Conservation (phyloP, 2,113 vertebrate genomes). For the Recurvirostra avosetta region DNA sequence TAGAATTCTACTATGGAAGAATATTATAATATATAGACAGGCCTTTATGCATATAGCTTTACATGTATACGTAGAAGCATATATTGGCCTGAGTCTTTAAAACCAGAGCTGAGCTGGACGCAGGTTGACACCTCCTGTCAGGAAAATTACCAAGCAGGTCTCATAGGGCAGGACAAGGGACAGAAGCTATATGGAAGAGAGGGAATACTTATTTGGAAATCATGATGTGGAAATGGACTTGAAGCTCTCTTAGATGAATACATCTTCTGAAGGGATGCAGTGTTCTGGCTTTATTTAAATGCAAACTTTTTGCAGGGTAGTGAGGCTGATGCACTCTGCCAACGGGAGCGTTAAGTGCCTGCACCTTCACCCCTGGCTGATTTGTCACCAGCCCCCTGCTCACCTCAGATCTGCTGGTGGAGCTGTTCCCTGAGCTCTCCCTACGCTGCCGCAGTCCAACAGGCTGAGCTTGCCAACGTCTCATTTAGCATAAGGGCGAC, state of each 20-base stretch:
- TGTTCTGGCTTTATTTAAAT: background rate
- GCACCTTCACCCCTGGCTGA: background rate
- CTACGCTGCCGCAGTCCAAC: background rate
- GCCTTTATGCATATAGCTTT: background rate
- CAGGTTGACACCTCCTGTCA: background rate
- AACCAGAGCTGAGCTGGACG: background rate
- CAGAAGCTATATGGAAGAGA: background rate
- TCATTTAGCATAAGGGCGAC: accelerated
- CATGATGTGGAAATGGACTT: background rate
- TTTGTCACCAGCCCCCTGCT: background rate
- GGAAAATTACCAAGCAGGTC: background rate
- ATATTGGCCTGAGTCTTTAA: background rate
- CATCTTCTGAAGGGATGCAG: background rate
- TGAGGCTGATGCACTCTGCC: background rate
- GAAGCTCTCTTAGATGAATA: background rate
- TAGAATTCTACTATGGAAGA: background rate
- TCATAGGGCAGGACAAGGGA: background rate
- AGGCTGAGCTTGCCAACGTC: background rate
- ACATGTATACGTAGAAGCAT: background rate
- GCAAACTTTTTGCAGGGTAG: background rate
- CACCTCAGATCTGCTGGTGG: background rate
- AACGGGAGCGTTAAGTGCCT: accelerated
- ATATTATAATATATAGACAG: background rate
- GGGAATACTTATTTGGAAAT: background rate
- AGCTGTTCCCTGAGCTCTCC: accelerated